Base-by-base conservation (phyloP, 2,888 invertebrate genomes). In the Netelia virgata region DNA sequence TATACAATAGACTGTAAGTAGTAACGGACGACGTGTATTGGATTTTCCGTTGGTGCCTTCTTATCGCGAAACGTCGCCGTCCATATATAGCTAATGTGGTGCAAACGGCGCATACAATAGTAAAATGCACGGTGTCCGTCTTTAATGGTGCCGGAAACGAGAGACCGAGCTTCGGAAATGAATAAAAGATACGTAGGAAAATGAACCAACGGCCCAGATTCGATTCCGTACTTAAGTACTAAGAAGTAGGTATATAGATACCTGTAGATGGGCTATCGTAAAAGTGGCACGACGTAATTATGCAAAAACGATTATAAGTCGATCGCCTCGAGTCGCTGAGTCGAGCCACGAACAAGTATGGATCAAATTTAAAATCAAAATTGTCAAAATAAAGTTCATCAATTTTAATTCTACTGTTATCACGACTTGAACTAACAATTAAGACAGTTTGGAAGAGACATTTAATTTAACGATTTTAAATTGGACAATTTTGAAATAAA, bases 141-240 rank as follows among this genome's bases (percentile, higher is more conserved):
- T 63, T 72, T 72, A 79, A 79, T 72, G 55, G 61, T 53, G 64
- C 53, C 64, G 78, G 78, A 79, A 79, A 79, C 55, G 41, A 53
- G 43, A 20, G 23, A 61, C 61, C 53, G 69, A 57, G 47, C 55
- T 63, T 63, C 43, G 11, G 18, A 23, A 20, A 55, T 63, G 18
- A 61, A 78, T 50, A 18, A 23, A 18, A 50, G 43, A 47, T 41
- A n/a, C 11, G 63, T 43, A 28, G 16, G 53, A 64, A 63, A 63
- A 79, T 16, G 14, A 72, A 72, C 20, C 63, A 78, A 78, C 53
- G 78, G 20, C 57, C 64, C 63, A 72, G 78, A 64, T 79, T 72
- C 55, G 78, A 64, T 72, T 64, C 11, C 23, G 20, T 20, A 53
- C 28, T 28, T 5, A 5, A 28, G 16, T 28, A 28, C 43, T 9